Evolutionary conservation across 1,140 invertebrate species (phyloP).

Genomic region (Sarcophaga peregrina): DNA sequence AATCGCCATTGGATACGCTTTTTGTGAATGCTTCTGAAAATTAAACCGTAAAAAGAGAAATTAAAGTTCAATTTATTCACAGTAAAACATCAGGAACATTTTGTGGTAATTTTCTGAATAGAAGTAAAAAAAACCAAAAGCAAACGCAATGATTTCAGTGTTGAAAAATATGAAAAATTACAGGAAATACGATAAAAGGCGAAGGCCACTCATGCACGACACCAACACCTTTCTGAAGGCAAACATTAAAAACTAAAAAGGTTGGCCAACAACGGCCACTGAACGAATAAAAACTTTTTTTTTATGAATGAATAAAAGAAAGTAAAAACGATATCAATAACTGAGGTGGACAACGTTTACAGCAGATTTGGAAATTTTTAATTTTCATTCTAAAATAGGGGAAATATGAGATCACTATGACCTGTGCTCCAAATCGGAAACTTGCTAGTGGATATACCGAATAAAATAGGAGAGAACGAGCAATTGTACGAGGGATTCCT

Average conservation of each 20-base stretch:
- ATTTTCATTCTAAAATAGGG: too few species aligned
- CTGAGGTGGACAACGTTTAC: too few species aligned
- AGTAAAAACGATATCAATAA: neutral
- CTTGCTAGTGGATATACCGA: too few species aligned
- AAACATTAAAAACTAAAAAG: constrained; percentile 16
- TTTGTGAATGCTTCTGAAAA: too few species aligned
- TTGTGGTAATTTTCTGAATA: neutral
- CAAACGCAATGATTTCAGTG: neutral
- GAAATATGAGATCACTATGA: too few species aligned
- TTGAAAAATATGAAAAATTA: constrained; percentile 38
- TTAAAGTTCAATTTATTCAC: constrained; percentile 1
- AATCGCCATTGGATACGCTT: too few species aligned
- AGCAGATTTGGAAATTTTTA: too few species aligned
- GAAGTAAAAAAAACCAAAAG: too few species aligned
- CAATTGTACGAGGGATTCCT: too few species aligned
- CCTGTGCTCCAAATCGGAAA: too few species aligned
- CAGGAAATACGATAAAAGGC: constrained; percentile 38
- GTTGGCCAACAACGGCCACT: constrained; percentile 19
- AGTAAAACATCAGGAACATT: neutral
- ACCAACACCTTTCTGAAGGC: neutral
- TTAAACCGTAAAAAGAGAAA: neutral
- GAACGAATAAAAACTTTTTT: neutral
- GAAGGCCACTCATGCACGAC: constrained; percentile 31
- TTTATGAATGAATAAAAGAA: neutral
- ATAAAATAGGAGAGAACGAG: too few species aligned